Evolutionary conservation across 2,797 vertebrate species (phyloP).

Genomic region (Loriculus beryllinus): DNA sequence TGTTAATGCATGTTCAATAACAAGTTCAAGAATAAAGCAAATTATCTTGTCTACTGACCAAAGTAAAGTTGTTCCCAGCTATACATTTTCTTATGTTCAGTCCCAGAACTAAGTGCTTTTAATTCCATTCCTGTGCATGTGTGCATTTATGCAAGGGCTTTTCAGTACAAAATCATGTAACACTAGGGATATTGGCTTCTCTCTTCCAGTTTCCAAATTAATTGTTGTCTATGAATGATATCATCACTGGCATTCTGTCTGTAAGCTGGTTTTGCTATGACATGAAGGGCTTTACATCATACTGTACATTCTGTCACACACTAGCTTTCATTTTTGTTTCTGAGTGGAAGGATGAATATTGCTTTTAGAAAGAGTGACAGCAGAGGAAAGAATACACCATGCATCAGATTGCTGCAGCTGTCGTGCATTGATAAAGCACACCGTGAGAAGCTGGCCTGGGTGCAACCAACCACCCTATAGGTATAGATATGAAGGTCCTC

Average conservation of each 20-base stretch:
- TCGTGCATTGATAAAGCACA: neutral
- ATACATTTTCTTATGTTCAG: neutral
- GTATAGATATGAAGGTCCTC: neutral
- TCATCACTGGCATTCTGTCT: slow-evolving; percentile 39
- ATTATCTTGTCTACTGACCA: neutral
- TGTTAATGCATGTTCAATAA: neutral
- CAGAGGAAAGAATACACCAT: neutral
- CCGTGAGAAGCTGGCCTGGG: fast-evolving
- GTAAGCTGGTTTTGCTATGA: slow-evolving; percentile 33
- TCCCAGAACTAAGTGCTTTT: neutral
- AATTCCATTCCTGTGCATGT: neutral
- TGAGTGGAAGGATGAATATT: slow-evolving; percentile 66
- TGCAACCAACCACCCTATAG: fast-evolving
- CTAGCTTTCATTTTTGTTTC: slow-evolving; percentile 70
- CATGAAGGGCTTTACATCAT: slow-evolving; percentile 48
- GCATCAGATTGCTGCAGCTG: neutral
- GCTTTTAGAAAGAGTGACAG: slow-evolving; percentile 22
- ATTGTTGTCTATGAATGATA: slow-evolving; percentile 36
- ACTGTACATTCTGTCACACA: slow-evolving; percentile 14
- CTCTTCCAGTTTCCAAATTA: slow-evolving; percentile 44
- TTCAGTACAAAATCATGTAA: slow-evolving; percentile 43
- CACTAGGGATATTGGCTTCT: slow-evolving; percentile 51
- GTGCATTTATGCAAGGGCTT: neutral
- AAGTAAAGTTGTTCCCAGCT: neutral
- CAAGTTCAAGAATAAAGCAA: neutral